Percentiles rank a stretch among this genome's conserved stretches.
Conservation (phyloP, 2,888 invertebrate species). For the Drosophila merina region DNA sequence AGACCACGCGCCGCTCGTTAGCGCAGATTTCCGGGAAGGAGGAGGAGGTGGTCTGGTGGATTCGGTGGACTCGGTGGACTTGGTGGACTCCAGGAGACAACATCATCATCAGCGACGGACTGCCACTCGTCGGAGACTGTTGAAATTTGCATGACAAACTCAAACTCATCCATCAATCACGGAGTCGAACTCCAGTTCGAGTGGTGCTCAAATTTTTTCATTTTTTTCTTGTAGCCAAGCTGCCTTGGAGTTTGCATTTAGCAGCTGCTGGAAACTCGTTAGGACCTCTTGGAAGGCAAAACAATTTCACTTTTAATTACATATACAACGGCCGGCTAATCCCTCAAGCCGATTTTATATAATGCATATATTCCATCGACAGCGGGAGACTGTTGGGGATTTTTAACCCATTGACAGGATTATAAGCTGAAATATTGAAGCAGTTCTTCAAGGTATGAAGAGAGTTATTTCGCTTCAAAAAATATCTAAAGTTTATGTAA, state of each 20-base stretch:
- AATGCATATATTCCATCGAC: constrained; percentile 38
- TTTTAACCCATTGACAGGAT: constrained; percentile 11
- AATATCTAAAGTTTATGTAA: neutral
- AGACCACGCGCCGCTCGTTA: constrained; percentile 78
- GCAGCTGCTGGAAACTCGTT: constrained; percentile 61
- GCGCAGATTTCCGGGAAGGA: constrained; percentile 23
- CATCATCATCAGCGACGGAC: constrained; percentile 40
- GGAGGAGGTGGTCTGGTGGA: neutral
- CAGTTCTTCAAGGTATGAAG: neutral
- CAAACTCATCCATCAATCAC: constrained; percentile 79
- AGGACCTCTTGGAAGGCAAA: constrained; percentile 56
- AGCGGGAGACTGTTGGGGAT: constrained; percentile 4
- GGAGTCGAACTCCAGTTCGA: constrained; percentile 56
- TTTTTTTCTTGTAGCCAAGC: constrained; percentile 23
- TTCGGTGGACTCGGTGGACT: neutral
- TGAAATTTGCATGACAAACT: constrained; percentile 80
- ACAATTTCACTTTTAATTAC: constrained; percentile 76
- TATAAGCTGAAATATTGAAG: neutral
- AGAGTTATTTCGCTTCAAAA: neutral
- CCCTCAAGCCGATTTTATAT: constrained; percentile 56
- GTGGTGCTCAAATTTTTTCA: constrained; percentile 9
- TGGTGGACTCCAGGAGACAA: constrained; percentile 37
- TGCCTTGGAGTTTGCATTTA: constrained; percentile 18
- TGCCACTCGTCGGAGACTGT: constrained; percentile 49
- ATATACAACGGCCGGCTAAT: constrained; percentile 51